Percentiles rank a stretch among this genome's conserved stretches.
These are phyloP conservation scores for Chorisops tibialis DNA, from an alignment of 2,888 invertebrate species.

Conservation along the genomic window DNA sequence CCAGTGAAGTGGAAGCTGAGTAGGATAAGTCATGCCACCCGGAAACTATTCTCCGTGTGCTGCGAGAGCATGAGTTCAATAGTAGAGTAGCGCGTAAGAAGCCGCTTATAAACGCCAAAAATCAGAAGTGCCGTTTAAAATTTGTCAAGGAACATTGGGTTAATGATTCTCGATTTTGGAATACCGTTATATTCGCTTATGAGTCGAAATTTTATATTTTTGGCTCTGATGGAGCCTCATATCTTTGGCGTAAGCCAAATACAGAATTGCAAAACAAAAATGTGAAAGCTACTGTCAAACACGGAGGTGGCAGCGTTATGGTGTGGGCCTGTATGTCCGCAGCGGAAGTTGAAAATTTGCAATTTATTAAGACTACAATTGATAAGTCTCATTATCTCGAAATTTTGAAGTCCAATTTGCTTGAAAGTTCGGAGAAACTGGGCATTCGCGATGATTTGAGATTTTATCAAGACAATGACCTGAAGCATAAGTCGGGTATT, in stretches of 20 bases:
- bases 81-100: too few relatives aligned
- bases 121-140: not conserved
- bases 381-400: too few relatives aligned
- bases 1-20: too few relatives aligned
- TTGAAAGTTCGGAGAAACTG: too few relatives aligned
- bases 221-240: not conserved
- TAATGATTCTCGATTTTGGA: conserved; percentile 2
- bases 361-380: conserved; percentile 12
- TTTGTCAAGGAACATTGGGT: not conserved
- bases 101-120: not conserved
- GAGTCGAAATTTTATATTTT: conserved; percentile 8
- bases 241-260: conserved; percentile 11
- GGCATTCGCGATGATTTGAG: too few relatives aligned
- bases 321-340: conserved; percentile 4
- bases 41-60: too few relatives aligned
- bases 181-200: not conserved
- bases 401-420: too few relatives aligned
- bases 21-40: too few relatives aligned
- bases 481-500: too few relatives aligned
- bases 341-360: too few relatives aligned
- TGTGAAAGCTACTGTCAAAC: conserved; percentile 2
- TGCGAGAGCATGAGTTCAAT: too few relatives aligned
- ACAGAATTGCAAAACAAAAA: not conserved
- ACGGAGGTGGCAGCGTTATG: not conserved
- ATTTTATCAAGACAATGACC: too few relatives aligned